Percentiles rank a stretch among this genome's conserved stretches.
Conservation (phyloP, 2,888 invertebrate genomes). For the Danaus chrysippus region DNA sequence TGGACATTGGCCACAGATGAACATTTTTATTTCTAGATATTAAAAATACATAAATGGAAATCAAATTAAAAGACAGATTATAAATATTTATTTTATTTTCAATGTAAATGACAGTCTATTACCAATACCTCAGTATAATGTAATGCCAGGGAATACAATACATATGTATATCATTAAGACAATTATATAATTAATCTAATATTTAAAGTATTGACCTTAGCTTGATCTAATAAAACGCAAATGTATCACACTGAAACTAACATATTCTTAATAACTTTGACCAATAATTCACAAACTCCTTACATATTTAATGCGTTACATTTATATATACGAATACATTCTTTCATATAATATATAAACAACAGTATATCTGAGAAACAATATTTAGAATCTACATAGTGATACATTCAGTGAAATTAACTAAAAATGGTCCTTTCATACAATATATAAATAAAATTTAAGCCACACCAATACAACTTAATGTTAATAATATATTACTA, state of each 20-base stretch:
- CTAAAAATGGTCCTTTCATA: not conserved
- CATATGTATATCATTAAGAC: not conserved
- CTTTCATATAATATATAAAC: not conserved
- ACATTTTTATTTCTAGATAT: too few species aligned
- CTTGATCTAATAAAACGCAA: not conserved
- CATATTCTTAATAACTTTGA: too few species aligned
- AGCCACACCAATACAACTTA: not conserved
- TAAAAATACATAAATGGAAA: not conserved
- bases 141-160: not conserved
- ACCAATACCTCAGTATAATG: slow-evolving; percentile 25
- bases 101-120: slow-evolving; percentile 61
- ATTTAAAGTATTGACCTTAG: not conserved
- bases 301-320: too few species aligned
- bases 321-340: not conserved
- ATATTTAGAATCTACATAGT: not conserved
- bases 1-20: too few species aligned
- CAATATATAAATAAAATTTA: not conserved
- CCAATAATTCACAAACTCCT: not conserved
- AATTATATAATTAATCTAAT: not conserved
- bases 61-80: slow-evolving; percentile 38
- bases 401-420: slow-evolving; percentile 1
- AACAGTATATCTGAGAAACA: not conserved
- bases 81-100: slow-evolving; percentile 59
- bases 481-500: slow-evolving; percentile 1
- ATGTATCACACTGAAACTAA: too few species aligned